Percentiles rank a stretch among this genome's conserved stretches.
phyloP scores from a whole-genome alignment of 2,888 invertebrate genomes.

The Parelbella ahira region DNA sequence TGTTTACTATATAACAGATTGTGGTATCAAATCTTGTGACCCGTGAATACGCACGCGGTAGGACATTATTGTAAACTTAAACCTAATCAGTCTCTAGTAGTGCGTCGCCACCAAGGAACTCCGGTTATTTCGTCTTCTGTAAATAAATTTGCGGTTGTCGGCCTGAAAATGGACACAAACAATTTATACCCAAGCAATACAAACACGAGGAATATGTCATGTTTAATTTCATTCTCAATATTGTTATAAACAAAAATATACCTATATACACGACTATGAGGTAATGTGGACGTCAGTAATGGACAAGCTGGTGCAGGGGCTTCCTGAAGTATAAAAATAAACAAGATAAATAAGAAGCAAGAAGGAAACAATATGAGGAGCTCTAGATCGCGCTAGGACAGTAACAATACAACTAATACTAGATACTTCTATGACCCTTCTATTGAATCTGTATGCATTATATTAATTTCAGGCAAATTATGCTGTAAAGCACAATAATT shows the following conservation, averaged over 20 bases:
- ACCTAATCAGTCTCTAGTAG: conserved; percentile 70
- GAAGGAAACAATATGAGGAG: too few relatives aligned
- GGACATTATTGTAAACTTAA: conserved; percentile 37
- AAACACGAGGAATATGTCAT: too few relatives aligned
- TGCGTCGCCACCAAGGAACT: conserved; percentile 76
- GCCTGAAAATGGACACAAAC: conserved; percentile 38
- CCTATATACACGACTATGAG: conserved; percentile 73
- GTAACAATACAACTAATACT: too few relatives aligned
- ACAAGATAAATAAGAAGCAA: conserved; percentile 1
- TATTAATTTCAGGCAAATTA: too few relatives aligned
- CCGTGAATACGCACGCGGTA: conserved; percentile 7
- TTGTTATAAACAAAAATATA: conserved; percentile 33
- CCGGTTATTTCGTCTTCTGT: conserved; percentile 67
- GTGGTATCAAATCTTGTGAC: conserved; percentile 19
- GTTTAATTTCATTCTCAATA: too few relatives aligned
- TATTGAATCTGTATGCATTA: too few relatives aligned
- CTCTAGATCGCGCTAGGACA: too few relatives aligned
- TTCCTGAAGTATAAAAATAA: conserved; percentile 46
- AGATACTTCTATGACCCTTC: too few relatives aligned
- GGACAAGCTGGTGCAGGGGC: conserved; percentile 58
- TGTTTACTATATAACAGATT: conserved; percentile 29
- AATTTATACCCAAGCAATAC: too few relatives aligned
- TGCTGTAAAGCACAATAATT: too few relatives aligned
- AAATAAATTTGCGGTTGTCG: conserved; percentile 50
- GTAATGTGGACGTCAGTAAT: conserved; percentile 59